Evolutionary conservation across 1,140 invertebrate genomes (phyloP), one percentile per base, ranked within the genome.

Genomic region (Drosophila orena): DNA sequence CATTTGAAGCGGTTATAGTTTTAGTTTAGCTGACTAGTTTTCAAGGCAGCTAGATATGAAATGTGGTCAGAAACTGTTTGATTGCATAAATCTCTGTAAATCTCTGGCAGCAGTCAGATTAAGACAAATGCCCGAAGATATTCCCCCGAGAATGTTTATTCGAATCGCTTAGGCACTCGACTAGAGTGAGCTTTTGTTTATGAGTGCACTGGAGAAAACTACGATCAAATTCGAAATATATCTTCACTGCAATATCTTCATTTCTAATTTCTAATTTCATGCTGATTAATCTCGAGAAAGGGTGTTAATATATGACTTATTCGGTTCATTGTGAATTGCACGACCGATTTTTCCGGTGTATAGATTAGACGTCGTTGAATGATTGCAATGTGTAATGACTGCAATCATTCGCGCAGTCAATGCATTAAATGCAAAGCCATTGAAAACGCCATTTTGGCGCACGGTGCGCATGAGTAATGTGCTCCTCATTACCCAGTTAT

Each of bases 391-490:
- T 47, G 22, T 47, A 47, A 42, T 43, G 43, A 42, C 62, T 30
- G 44, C 57, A 66, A 65, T 65, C 42, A 44, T 5, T 60, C 17
- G 35, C 12, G 34, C 12, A 66, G 35, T 68, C 43, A 71, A 60
- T 49, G 35, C 43, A 62, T 14, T 66, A 62, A 62, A 49, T 43
- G 43, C 58, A 61, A 35, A 40, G 24, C 53, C 37, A 58, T 22
- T 11, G 14, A 27, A 38, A 24, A n/a, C 4, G 2, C n/a, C 22
- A 54, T 22, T 71, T 44, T 34, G 58, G 74, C 70, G 46, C 66
- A 89, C 77, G 71, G 71, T 58, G 79, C 75, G 79, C 79, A 79
- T 89, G 76, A 73, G 72, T 73, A 79, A 83, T 89, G 47, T 54
- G 55, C 20, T 37, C 40, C 30, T 53, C 34, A 60, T 60, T 34